phyloP scores from a whole-genome alignment of 1,140 invertebrate species.

The Lepidurus apus region DNA sequence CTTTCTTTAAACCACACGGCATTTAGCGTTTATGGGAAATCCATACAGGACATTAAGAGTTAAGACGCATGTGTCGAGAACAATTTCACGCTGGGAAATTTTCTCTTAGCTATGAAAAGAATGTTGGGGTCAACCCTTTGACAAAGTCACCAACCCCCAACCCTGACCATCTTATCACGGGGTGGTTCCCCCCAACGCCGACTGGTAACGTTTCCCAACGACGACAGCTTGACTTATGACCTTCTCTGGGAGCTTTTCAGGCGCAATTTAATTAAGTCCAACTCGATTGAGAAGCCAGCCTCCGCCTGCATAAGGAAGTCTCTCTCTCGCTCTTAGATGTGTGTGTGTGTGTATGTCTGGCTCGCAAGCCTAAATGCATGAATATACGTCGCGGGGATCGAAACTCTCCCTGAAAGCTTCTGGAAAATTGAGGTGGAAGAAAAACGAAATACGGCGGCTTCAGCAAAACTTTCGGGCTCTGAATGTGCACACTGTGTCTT shows the following conservation, averaged over 20 bases:
- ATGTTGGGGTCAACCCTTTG: slow-evolving; percentile 3
- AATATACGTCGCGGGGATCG: neutral
- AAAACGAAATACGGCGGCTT: neutral
- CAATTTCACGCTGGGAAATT: slow-evolving; percentile 12
- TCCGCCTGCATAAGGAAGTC: neutral
- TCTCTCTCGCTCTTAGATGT: neutral
- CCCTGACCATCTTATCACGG: neutral
- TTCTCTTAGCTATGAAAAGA: neutral
- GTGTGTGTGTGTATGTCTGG: too few relatives aligned
- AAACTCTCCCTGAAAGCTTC: neutral
- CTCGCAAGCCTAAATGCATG: too few relatives aligned
- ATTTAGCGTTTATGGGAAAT: slow-evolving; percentile 1
- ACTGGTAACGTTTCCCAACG: neutral
- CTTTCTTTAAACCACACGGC: slow-evolving; percentile 10
- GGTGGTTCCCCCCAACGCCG: neutral
- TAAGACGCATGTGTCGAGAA: neutral
- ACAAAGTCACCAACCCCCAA: neutral
- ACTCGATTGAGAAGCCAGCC: neutral
- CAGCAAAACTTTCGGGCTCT: too few relatives aligned
- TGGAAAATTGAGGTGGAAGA: slow-evolving; percentile 5
- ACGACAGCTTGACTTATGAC: slow-evolving; percentile 18
- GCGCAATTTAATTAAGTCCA: slow-evolving; percentile 19
- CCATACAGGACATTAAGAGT: neutral
- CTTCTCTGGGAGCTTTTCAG: neutral
- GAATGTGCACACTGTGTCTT: neutral